phyloP scores from a whole-genome alignment of 1,140 invertebrate genomes.

The Theocolax elegans region DNA sequence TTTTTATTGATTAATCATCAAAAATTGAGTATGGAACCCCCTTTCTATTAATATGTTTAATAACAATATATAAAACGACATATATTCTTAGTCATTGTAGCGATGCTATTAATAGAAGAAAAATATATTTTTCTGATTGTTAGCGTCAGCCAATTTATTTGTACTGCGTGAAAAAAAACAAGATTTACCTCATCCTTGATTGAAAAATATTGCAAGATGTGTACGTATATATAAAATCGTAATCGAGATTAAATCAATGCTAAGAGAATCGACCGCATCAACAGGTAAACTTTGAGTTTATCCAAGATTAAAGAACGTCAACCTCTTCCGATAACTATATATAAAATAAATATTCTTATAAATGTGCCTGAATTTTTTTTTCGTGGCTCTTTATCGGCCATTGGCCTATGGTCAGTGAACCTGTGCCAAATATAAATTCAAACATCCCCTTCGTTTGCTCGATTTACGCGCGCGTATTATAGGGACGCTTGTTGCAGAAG shows the following conservation, averaged over 20 bases:
- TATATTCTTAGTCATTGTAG: no score
- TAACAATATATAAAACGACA: no score
- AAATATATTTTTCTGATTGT: no score
- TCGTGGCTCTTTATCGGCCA: constrained; percentile 23
- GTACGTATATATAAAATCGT: no score
- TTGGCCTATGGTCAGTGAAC: constrained; percentile 27
- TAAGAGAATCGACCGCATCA: constrained; percentile 4
- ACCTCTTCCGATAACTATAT: not conserved
- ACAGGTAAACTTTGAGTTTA: not conserved
- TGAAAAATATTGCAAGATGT: no score
- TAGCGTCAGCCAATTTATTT: not conserved
- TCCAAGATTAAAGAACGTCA: not conserved
- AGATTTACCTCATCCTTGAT: no score
- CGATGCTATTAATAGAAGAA: no score
- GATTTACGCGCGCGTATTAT: no score
- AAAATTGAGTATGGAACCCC: no score
- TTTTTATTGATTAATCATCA: no score
- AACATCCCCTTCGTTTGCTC: not conserved
- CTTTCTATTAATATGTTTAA: no score
- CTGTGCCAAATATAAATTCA: constrained; percentile 11
- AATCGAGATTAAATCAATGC: constrained; percentile 10
- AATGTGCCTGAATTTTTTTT: not conserved
- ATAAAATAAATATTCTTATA: not conserved
- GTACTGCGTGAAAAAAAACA: not conserved
- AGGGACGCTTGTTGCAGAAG: no score